Evolutionary conservation across 2,113 vertebrate species (phyloP).

Genomic region (Brachirus orientalis): DNA sequence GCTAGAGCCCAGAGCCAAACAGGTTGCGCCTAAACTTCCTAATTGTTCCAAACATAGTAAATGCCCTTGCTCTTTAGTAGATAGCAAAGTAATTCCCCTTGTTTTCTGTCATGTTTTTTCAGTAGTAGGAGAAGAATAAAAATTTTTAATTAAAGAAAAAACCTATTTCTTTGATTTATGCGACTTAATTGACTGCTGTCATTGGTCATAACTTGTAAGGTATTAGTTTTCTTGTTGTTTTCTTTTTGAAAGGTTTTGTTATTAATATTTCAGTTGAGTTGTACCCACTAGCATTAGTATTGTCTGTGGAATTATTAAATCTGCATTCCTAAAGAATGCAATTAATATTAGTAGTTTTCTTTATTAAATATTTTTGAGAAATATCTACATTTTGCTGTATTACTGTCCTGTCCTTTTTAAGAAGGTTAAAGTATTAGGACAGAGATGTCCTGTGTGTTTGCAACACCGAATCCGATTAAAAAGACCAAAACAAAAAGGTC

Average conservation of each 20-base stretch:
- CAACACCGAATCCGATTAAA: neutral
- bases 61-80: conserved; percentile 13
- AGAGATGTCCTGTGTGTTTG: neutral
- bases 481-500: too few relatives aligned
- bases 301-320: neutral
- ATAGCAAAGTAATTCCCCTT: neutral
- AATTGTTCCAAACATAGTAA: conserved; percentile 29
- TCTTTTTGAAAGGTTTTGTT: too few relatives aligned
- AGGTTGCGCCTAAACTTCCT: conserved; percentile 23
- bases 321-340: too few relatives aligned
- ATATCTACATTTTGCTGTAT: neutral
- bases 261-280: neutral
- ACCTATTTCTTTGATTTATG: neutral
- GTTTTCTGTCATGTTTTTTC: neutral
- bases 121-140: neutral
- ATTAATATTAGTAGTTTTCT: too few relatives aligned
- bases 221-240: neutral
- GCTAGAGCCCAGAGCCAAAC: conserved; percentile 38
- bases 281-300: neutral
- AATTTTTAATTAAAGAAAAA: neutral
- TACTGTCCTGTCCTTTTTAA: neutral
- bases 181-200: neutral
- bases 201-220: neutral
- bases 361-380: neutral
- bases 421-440: conserved; percentile 4